A percentile compares a stretch with the other conserved stretches of the same genome.
phyloP scores from a whole-genome alignment of 2,797 vertebrate genomes.

The Lithobates sylvaticus region DNA sequence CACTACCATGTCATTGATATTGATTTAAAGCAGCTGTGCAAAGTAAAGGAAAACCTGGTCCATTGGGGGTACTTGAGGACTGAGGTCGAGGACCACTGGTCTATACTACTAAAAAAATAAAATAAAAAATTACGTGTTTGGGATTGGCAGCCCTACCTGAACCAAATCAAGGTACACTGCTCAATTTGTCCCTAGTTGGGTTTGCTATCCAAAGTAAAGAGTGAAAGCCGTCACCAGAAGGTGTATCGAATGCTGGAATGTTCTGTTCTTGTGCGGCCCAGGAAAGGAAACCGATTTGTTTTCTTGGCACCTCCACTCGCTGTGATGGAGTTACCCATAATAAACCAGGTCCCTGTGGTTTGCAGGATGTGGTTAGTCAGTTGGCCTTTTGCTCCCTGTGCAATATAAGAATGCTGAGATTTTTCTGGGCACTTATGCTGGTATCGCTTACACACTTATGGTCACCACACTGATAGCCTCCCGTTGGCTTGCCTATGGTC shows the following conservation, averaged over 20 bases:
- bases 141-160: too few relatives aligned
- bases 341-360: slow-evolving; percentile 7
- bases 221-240: too few relatives aligned
- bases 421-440: slow-evolving; percentile 15
- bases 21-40: too few relatives aligned
- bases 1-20: too few relatives aligned
- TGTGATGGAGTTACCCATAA: not conserved
- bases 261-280: not conserved
- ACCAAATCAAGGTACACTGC: too few relatives aligned
- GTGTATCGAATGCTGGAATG: not conserved
- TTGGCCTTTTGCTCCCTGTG: slow-evolving; percentile 35
- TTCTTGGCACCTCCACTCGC: not conserved
- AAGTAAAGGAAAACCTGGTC: too few relatives aligned
- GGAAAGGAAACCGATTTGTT: not conserved
- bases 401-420: slow-evolving; percentile 32
- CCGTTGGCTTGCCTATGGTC: slow-evolving; percentile 9
- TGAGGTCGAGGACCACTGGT: too few relatives aligned
- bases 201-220: too few relatives aligned
- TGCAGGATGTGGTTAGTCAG: slow-evolving; percentile 36
- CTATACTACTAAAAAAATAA: too few relatives aligned
- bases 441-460: slow-evolving; percentile 43
- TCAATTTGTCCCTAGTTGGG: too few relatives aligned
- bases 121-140: too few relatives aligned
- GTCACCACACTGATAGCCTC: slow-evolving; percentile 8
- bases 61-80: too few relatives aligned